Conservation (phyloP, 2,888 invertebrate species). For the Xylota segnis region DNA sequence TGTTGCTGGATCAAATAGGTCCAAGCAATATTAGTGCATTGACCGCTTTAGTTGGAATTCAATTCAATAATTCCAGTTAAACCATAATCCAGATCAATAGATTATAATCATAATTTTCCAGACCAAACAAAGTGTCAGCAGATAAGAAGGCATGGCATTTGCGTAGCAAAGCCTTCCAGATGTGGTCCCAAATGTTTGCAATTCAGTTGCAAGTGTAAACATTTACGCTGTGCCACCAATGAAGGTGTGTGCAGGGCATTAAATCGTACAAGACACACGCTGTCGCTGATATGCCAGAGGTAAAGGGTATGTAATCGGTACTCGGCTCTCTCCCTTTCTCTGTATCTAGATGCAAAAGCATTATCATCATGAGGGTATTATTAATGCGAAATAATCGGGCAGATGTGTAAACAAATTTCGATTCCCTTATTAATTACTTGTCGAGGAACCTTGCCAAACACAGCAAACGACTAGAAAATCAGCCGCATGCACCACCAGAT, state of each 20-base stretch:
- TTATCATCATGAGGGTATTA: slow-evolving; percentile 78
- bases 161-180: slow-evolving; percentile 54
- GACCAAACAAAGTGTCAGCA: slow-evolving; percentile 52
- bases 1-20: too few relatives aligned
- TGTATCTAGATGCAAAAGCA: slow-evolving; percentile 27
- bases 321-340: too few relatives aligned
- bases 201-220: slow-evolving; percentile 61
- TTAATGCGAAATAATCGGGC: slow-evolving; percentile 80
- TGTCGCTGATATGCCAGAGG: background rate
- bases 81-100: slow-evolving; percentile 34
- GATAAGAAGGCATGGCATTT: slow-evolving; percentile 44
- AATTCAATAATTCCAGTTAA: background rate
- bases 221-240: slow-evolving; percentile 65
- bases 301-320: slow-evolving; percentile 21
- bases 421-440: slow-evolving; percentile 80
- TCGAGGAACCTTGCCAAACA: slow-evolving; percentile 79
- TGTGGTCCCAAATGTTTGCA: slow-evolving; percentile 68
- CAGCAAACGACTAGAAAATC: slow-evolving; percentile 76
- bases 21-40: too few relatives aligned
- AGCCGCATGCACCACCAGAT: slow-evolving; percentile 76
- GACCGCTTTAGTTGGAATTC: background rate
- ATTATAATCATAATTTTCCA: slow-evolving; percentile 35
- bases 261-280: slow-evolving; percentile 55
- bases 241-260: slow-evolving; percentile 42
- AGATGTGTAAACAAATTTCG: slow-evolving; percentile 79